Evolutionary conservation across 2,888 invertebrate species (phyloP).

Genomic region (Leistus spinibarbis): DNA sequence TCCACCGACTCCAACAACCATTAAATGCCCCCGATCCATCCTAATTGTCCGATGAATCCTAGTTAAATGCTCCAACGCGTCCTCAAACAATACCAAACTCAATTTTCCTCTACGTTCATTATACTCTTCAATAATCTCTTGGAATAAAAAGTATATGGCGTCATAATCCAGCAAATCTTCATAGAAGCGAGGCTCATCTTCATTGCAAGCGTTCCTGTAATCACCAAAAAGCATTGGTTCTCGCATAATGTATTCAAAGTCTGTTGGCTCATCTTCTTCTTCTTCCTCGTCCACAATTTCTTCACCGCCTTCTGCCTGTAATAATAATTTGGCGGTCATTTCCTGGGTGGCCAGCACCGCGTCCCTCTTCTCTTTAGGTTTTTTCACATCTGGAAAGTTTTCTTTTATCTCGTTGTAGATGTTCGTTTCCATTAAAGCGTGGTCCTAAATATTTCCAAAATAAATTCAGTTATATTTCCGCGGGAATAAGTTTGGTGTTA

Average conservation of each 20-base stretch:
- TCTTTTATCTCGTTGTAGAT: conserved; percentile 66
- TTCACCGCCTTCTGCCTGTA: conserved; percentile 40
- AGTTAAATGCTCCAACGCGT: conserved; percentile 89
- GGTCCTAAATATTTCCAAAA: conserved; percentile 62
- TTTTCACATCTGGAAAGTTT: conserved; percentile 61
- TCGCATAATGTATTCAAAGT: conserved; percentile 72
- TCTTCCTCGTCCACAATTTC: conserved; percentile 53
- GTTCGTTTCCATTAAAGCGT: conserved; percentile 65
- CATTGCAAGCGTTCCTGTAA: conserved; percentile 83
- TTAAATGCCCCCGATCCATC: conserved; percentile 81
- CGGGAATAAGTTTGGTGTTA: neutral
- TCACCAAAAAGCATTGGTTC: conserved; percentile 90
- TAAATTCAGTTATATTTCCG: too few species aligned
- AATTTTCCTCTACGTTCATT: conserved; percentile 76
- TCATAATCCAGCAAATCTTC: conserved; percentile 91
- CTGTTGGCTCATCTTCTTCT: conserved; percentile 49
- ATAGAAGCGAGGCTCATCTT: conserved; percentile 79
- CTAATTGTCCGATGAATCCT: conserved; percentile 84
- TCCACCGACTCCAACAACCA: conserved; percentile 89
- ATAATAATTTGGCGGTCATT: conserved; percentile 51
- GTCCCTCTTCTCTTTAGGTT: conserved; percentile 41
- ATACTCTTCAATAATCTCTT: conserved; percentile 88
- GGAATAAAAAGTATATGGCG: conserved; percentile 84
- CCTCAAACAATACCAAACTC: conserved; percentile 87
- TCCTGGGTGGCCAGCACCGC: conserved; percentile 46